Evolutionary conservation across 2,888 invertebrate species (phyloP).

Genomic region (Megastigmus dorsalis): DNA sequence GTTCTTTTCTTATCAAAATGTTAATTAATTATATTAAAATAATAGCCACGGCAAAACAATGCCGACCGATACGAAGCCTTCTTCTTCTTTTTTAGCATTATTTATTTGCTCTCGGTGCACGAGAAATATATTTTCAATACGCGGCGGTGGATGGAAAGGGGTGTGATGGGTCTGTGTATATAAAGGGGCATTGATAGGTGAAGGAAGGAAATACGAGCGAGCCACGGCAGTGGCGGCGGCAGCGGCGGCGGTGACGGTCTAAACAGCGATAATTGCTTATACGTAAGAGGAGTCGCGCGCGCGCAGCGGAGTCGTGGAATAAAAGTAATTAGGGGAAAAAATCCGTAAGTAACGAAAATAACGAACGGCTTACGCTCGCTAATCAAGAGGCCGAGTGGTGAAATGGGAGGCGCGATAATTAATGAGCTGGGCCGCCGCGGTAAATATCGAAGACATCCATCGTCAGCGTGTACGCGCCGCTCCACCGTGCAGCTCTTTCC

Average conservation of each 20-base stretch:
- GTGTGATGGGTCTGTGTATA: too few species aligned
- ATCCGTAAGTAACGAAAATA: slow-evolving; percentile 53
- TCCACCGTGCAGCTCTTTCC: slow-evolving; percentile 65
- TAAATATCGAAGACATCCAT: slow-evolving; percentile 68
- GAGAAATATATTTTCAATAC: too few species aligned
- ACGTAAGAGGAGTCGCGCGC: slow-evolving; percentile 39
- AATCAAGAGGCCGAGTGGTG: slow-evolving; percentile 58
- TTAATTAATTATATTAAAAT: too few species aligned
- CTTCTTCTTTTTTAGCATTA: too few species aligned
- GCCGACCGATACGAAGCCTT: too few species aligned
- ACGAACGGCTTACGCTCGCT: slow-evolving; percentile 51
- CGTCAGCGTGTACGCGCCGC: too few species aligned
- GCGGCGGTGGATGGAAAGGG: too few species aligned
- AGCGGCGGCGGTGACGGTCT: neutral
- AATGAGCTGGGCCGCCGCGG: slow-evolving; percentile 63
- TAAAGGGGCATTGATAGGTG: neutral
- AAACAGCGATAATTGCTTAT: slow-evolving; percentile 40
- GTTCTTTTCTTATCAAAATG: too few species aligned
- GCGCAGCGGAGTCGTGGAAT: slow-evolving; percentile 45
- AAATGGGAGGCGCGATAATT: slow-evolving; percentile 66
- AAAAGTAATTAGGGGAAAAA: slow-evolving; percentile 53
- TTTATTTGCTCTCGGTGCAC: too few species aligned
- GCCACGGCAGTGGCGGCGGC: neutral
- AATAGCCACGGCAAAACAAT: too few species aligned
- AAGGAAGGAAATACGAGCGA: neutral